Evolutionary conservation across 2,113 vertebrate genomes (phyloP), one percentile per base, ranked within the genome.

Genomic region (Centrocercus urophasianus): DNA sequence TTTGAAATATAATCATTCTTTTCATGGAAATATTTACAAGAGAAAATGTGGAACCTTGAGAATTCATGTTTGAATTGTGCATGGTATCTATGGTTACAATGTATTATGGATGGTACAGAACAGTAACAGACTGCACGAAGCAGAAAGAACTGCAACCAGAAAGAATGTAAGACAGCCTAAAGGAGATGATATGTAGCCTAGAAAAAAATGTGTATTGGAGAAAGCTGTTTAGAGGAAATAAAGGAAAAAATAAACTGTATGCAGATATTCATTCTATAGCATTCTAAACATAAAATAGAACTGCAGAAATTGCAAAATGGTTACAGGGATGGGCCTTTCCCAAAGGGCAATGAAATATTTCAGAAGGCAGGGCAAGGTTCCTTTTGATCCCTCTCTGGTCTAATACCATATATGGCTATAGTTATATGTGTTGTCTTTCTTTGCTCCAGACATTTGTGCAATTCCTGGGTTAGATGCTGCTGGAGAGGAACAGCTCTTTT

Each of bases 1-100:
- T 69, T 88, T 93, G 79, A 70, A 78, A 76, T 66, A 70, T 70
- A 90, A 86, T 82, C 42, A 83, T 77, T 88, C 56, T 89, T 78
- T 77, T 77, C 83, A 97, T 93, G 84, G 89, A 94, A 96, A 95
- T 94, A 96, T 95, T 96, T 94, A 89, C 73, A 74, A 30, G 24
- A 74, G 48, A 69, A 79, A 82, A 30, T 4, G 83, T 56, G 56
- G 75, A 64, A 80, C 80, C 70, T 63, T 48, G 84, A 80, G 78
- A 74, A 57, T 40, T 91, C 66, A 32, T 56, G 45, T 83, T 86
- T 87, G 92, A 90, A 59, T 80, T 45, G 86, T 74, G 42, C 57
- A 25, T 45, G 38, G 85, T 95, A 88, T 95, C 91, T 96, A 74
- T 93, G 88, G 89, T 89, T 96, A 94, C 87, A 60, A 48, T 30